phyloP scores from a whole-genome alignment of 2,113 vertebrate genomes.

The cat (Felis catus) region F.catus_Fca126_mat1.0 CM031413.1:117867501-117868000 shows the following conservation, averaged over 20 bases:
- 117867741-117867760: not conserved
- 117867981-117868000: not conserved
- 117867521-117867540: not conserved
- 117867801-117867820: not conserved
- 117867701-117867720: not conserved
- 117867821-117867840: not conserved
- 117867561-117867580: not conserved
- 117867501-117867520: not conserved
- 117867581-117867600: not conserved
- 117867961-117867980: not conserved
- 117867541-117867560: not conserved
- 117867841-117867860: constrained; percentile 8
- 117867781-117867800: not conserved
- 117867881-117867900: not conserved
- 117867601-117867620: not conserved
- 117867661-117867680: not conserved
- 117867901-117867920: not conserved
- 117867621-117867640: not conserved
- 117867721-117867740: not conserved
- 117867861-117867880: not conserved
- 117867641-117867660: not conserved
- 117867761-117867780: not conserved
- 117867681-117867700: not conserved
- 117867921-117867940: not conserved
- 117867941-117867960: not conserved